A percentile compares a stretch with the other conserved stretches of the same genome.
Conservation (phyloP, 2,888 invertebrate species). For the Sialis fuliginosa region DNA sequence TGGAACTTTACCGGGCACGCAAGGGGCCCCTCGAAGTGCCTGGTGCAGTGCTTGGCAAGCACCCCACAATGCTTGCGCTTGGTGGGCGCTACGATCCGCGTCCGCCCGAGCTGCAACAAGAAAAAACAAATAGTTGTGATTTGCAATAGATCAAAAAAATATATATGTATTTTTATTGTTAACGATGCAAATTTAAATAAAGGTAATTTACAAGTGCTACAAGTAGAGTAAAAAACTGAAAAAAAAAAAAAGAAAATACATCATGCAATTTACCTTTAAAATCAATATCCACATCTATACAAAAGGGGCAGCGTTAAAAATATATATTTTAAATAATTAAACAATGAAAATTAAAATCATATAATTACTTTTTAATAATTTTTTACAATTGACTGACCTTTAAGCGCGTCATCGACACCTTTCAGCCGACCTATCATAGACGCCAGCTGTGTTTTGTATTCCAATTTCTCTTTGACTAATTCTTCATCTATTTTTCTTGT, state of each 20-base stretch:
- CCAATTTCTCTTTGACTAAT: constrained; percentile 44
- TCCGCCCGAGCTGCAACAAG: constrained; percentile 42
- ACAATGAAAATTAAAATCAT: no score
- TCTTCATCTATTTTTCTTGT: constrained; percentile 45
- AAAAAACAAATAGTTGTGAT: constrained; percentile 1
- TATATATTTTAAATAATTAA: background rate
- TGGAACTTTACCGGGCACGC: constrained; percentile 20
- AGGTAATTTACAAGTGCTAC: no score
- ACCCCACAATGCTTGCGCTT: constrained; percentile 83
- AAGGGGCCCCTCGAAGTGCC: constrained; percentile 35
- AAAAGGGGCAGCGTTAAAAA: constrained; percentile 5
- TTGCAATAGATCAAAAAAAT: no score
- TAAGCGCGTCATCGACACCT: constrained; percentile 59
- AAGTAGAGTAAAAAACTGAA: background rate
- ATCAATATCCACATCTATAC: constrained; percentile 11
- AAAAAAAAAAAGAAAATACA: background rate
- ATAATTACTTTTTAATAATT: constrained; percentile 1
- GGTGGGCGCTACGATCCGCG: constrained; percentile 53
- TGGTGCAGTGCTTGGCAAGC: constrained; percentile 74
- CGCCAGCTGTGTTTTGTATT: constrained; percentile 52
- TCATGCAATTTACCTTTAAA: constrained; percentile 9
- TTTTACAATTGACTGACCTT: constrained; percentile 29
- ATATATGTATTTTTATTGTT: no score
- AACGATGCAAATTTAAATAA: no score
- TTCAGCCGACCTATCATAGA: constrained; percentile 53